Evolutionary conservation across 2,797 vertebrate species (phyloP).

Genomic region (Rhinogobio ventralis): DNA sequence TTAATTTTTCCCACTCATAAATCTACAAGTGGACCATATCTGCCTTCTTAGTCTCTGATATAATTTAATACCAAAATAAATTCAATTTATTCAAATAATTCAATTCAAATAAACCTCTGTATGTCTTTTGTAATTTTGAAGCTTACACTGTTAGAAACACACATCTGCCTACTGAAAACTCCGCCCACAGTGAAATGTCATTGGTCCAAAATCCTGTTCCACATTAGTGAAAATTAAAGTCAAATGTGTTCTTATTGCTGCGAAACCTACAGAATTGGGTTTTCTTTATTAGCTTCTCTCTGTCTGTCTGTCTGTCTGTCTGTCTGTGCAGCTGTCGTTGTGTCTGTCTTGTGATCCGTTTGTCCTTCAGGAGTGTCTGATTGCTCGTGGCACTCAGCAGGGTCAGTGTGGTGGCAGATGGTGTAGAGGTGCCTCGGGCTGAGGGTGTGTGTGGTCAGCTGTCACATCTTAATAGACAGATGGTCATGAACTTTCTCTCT

Average conservation of each 20-base stretch:
- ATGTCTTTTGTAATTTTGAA: background rate
- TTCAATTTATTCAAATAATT: no score
- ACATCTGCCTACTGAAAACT: background rate
- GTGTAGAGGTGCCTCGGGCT: conserved; percentile 34
- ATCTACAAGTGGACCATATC: background rate
- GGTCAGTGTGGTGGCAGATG: conserved; percentile 56
- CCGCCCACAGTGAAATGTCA: background rate
- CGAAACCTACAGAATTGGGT: background rate
- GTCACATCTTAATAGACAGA: conserved; percentile 57
- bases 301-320: conserved; percentile 37
- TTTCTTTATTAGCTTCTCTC: background rate
- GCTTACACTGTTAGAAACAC: background rate
- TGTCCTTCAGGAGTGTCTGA: conserved; percentile 42
- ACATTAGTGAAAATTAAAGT: background rate
- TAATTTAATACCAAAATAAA: no score
- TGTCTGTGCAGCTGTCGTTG: conserved; percentile 6
- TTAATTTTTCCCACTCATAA: background rate
- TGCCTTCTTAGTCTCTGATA: background rate
- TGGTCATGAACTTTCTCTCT: conserved; percentile 55
- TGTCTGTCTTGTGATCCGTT: conserved; percentile 25
- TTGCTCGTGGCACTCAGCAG: conserved; percentile 51
- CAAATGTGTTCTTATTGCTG: background rate
- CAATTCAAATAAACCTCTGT: background rate
- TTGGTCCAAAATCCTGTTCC: background rate
- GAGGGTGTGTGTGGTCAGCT: conserved; percentile 52